Conservation (phyloP, 2,113 vertebrate genomes). For the Murina feae region DNA sequence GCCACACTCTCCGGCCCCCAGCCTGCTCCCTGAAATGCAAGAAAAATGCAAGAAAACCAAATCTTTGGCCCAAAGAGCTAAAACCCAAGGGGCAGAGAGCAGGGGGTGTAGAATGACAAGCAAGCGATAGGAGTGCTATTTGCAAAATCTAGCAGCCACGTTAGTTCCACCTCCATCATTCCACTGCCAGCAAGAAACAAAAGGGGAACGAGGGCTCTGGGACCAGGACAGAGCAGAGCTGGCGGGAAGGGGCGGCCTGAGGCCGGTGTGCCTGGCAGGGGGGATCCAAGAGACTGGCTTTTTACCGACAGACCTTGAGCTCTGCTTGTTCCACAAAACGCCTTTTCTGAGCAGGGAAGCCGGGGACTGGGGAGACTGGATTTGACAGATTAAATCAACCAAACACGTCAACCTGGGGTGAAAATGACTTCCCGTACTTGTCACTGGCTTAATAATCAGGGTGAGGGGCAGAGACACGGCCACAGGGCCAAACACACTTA, state of each 20-base stretch:
- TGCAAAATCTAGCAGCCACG: conserved; percentile 20
- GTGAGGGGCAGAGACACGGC: conserved; percentile 4
- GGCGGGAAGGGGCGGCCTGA: background rate
- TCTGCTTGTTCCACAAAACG: conserved; percentile 51
- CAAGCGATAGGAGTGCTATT: background rate
- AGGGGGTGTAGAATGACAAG: background rate
- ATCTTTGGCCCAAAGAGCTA: background rate
- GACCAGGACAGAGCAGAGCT: conserved; percentile 48
- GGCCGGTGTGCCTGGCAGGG: background rate
- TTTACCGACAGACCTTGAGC: conserved; percentile 25
- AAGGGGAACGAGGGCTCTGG: conserved; percentile 52
- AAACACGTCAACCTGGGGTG: background rate
- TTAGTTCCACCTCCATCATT: conserved; percentile 18
- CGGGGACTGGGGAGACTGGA: conserved; percentile 31
- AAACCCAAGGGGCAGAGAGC: background rate
- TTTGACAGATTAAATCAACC: conserved; percentile 38
- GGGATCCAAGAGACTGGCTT: background rate
- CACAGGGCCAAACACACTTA: conserved; percentile 75
- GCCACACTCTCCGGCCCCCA: background rate
- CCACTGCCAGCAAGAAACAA: conserved; percentile 75
- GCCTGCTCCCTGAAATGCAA: background rate
- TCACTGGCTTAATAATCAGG: conserved; percentile 23
- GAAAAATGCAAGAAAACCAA: conserved; percentile 17
- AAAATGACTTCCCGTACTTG: conserved; percentile 12
- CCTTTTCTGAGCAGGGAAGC: conserved; percentile 44